These are phyloP conservation scores for Bacillus rossius DNA, from an alignment of 1,140 invertebrate genomes.

Conservation along the genomic window DNA sequence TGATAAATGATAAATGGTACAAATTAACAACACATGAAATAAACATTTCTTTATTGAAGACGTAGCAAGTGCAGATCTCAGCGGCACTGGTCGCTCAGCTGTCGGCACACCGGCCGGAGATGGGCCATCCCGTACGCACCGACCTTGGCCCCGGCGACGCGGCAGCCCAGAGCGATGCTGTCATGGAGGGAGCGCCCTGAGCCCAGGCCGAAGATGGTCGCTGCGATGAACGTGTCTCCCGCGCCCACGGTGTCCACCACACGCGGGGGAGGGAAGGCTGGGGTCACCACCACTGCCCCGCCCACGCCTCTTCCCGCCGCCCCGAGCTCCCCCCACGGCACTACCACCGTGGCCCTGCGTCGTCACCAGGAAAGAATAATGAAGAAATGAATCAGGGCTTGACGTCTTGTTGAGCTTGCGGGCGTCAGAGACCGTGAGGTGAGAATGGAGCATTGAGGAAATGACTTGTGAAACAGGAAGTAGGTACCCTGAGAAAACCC, in stretches of 20 bases:
- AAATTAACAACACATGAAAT: no score
- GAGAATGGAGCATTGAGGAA: no score
- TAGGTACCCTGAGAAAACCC: no score
- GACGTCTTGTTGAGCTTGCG: no score
- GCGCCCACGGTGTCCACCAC: conserved; percentile 61
- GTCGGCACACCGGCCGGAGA: conserved; percentile 22
- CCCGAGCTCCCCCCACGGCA: conserved; percentile 59
- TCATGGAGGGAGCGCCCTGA: conserved; percentile 37
- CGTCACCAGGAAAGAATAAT: conserved; percentile 12
- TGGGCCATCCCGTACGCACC: conserved; percentile 47
- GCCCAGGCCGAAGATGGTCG: conserved; percentile 47
- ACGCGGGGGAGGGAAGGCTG: conserved; percentile 47
- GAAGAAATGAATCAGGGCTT: no score
- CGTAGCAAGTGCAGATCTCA: no score
- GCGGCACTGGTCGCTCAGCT: no score
- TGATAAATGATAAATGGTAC: no score
- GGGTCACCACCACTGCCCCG: conserved; percentile 43
- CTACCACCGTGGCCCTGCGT: conserved; percentile 49
- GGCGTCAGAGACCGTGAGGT: no score
- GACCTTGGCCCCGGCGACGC: conserved; percentile 56
- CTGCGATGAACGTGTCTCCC: conserved; percentile 59
- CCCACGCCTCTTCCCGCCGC: conserved; percentile 48
- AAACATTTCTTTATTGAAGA: no score
- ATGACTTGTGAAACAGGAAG: no score
- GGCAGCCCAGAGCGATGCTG: conserved; percentile 53